Evolutionary conservation across 2,113 vertebrate genomes (phyloP).

Genomic region (Sander lucioperca): DNA sequence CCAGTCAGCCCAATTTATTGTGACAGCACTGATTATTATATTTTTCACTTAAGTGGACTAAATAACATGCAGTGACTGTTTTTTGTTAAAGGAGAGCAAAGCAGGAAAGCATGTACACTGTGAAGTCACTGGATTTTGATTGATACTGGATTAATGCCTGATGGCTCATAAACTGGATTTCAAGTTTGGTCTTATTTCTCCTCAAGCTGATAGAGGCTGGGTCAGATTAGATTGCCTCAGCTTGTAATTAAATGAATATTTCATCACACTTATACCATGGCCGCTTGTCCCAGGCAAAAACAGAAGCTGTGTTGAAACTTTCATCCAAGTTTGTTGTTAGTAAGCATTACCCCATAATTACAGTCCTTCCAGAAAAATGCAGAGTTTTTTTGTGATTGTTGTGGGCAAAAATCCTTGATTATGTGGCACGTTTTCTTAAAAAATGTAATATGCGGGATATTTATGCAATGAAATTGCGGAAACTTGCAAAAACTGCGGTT

Average conservation of each 20-base stretch:
- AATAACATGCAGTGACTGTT: slow-evolving; percentile 23
- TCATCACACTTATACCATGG: slow-evolving; percentile 4
- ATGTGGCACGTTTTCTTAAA: too few species aligned
- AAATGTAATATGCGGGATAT: too few species aligned
- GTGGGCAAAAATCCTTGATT: too few species aligned
- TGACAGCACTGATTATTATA: slow-evolving; percentile 33
- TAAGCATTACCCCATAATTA: background rate
- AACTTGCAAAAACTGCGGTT: too few species aligned
- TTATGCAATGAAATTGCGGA: too few species aligned
- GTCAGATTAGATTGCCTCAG: background rate
- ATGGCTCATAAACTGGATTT: slow-evolving; percentile 34
- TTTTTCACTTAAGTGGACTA: slow-evolving; percentile 2
- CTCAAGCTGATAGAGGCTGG: background rate
- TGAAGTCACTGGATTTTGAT: slow-evolving; percentile 37
- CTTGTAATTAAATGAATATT: background rate
- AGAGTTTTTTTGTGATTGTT: too few species aligned
- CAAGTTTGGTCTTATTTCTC: slow-evolving; percentile 9
- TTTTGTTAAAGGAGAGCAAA: slow-evolving; percentile 19
- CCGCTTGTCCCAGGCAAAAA: background rate
- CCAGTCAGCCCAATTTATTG: slow-evolving; percentile 23
- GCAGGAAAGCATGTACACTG: slow-evolving; percentile 6
- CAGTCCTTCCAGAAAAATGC: too few species aligned
- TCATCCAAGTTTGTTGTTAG: slow-evolving; percentile 14
- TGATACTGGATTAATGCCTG: background rate
- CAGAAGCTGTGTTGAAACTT: background rate